phyloP scores from a whole-genome alignment of 2,113 vertebrate species.

The Hypanus sabinus region DNA sequence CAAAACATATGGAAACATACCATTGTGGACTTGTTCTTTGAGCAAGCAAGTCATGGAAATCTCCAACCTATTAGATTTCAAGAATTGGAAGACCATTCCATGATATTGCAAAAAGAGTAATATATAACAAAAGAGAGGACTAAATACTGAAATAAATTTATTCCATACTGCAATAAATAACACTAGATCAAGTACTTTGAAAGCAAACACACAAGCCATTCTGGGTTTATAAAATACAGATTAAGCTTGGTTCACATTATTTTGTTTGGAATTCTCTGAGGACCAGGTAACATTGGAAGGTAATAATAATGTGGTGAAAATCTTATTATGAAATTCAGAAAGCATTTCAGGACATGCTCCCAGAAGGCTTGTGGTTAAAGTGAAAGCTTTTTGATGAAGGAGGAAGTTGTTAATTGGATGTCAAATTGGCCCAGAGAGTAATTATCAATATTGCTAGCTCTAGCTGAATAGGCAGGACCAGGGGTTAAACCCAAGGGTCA shows the following conservation, averaged over 20 bases:
- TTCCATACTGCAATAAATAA: neutral
- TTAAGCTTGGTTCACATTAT: neutral
- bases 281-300: neutral
- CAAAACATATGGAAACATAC: too few relatives aligned
- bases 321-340: conserved; percentile 5
- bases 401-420: neutral
- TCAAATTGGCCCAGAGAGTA: neutral
- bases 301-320: neutral
- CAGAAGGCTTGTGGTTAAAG: neutral
- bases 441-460: neutral
- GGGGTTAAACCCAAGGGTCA: neutral
- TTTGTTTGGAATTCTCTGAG: neutral
- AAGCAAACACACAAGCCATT: neutral
- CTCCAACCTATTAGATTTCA: too few relatives aligned
- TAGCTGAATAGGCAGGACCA: neutral
- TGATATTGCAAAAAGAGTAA: neutral
- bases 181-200: neutral
- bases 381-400: neutral
- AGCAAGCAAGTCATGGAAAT: too few relatives aligned
- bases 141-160: too few relatives aligned
- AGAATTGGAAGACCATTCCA: neutral
- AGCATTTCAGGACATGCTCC: neutral
- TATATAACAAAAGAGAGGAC: too few relatives aligned
- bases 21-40: too few relatives aligned
- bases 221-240: neutral